These are phyloP conservation scores for Xiphophorus hellerii DNA, from an alignment of 2,113 vertebrate genomes.

Conservation along the genomic window DNA sequence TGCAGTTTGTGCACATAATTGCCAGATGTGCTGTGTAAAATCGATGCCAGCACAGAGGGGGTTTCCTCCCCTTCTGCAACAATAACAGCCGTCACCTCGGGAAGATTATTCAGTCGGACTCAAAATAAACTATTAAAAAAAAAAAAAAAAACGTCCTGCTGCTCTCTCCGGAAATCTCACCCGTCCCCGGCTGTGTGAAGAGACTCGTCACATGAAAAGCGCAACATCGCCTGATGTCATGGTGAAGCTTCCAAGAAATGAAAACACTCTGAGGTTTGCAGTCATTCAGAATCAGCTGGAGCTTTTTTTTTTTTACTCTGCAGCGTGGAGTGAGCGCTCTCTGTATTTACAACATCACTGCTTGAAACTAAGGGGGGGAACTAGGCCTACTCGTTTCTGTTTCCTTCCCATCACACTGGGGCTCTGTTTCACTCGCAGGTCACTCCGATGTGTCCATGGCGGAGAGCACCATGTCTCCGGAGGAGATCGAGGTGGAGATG, in stretches of 20 bases:
- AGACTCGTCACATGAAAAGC: constrained; percentile 12
- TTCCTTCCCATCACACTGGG: too few species aligned
- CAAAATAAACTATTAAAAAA: fast-evolving
- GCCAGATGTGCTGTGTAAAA: constrained; percentile 10
- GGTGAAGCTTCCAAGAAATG: constrained; percentile 2
- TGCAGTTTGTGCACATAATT: constrained; percentile 3
- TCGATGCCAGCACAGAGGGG: neutral
- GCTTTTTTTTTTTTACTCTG: neutral
- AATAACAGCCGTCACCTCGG: neutral
- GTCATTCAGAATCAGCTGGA: constrained; percentile 3
- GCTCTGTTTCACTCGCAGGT: constrained; percentile 71
- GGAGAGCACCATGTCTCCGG: constrained; percentile 94
- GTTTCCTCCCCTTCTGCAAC: neutral
- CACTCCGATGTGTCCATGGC: constrained; percentile 96
- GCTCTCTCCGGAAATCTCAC: constrained; percentile 21
- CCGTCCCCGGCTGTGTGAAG: constrained; percentile 9
- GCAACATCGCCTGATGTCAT: neutral
- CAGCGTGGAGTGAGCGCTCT: neutral
- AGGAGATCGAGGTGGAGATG: constrained; percentile 98
- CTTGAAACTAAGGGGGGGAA: too few species aligned
- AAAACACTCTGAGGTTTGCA: neutral
- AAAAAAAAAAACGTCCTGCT: neutral
- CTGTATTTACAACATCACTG: neutral
- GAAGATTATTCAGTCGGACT: neutral
- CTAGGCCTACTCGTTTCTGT: neutral